Evolutionary conservation across 2,888 invertebrate species (phyloP).

Genomic region (Metopia argyrocephala): DNA sequence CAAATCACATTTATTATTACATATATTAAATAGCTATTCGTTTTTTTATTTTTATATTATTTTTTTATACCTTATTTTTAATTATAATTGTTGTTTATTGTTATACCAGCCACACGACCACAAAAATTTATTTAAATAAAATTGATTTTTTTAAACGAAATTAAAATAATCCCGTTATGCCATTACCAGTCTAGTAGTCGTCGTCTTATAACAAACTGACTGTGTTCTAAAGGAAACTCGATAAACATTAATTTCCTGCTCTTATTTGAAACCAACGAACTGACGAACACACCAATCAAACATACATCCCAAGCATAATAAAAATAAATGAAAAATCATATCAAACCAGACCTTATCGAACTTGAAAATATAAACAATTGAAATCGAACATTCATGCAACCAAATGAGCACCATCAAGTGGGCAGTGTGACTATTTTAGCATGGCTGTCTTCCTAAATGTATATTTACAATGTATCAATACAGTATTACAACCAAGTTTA

Average conservation of each 20-base stretch:
- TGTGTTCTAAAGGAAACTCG: constrained; percentile 65
- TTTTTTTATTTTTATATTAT: neutral
- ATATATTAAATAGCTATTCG: constrained; percentile 6
- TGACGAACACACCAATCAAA: constrained; percentile 18
- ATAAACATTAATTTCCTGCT: constrained; percentile 65
- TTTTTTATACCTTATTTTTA: constrained; percentile 10
- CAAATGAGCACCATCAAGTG: constrained; percentile 21
- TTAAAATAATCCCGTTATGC: constrained; percentile 52
- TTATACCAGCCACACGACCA: constrained; percentile 49
- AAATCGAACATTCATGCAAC: constrained; percentile 10
- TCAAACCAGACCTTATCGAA: neutral
- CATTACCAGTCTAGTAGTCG: constrained; percentile 54
- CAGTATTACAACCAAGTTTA: no score
- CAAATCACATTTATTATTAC: neutral
- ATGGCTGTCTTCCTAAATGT: no score
- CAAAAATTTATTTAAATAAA: constrained; percentile 38
- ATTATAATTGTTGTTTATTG: constrained; percentile 21
- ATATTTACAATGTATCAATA: no score
- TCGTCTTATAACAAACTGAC: constrained; percentile 58
- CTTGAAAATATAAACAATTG: no score
- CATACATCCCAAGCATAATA: constrained; percentile 19
- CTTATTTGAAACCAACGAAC: constrained; percentile 45
- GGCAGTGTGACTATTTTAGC: no score
- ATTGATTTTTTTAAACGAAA: constrained; percentile 51
- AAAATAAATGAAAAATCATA: neutral